Conservation (phyloP, 2,797 vertebrate genomes). For the Carapus acus region DNA sequence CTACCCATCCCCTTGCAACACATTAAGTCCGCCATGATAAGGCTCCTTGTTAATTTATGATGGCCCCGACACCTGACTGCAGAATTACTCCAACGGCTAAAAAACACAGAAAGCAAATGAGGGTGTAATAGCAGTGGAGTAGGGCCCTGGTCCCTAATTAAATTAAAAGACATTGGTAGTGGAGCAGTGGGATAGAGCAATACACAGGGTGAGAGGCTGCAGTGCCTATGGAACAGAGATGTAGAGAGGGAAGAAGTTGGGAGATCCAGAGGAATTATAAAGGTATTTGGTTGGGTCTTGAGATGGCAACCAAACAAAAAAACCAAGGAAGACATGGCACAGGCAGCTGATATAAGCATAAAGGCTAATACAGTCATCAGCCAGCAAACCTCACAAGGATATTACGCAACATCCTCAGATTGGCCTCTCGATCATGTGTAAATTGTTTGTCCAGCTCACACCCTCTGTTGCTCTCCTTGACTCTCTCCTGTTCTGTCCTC, state of each 20-base stretch:
- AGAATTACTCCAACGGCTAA: slow-evolving; percentile 79
- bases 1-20: slow-evolving; percentile 63
- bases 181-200: slow-evolving; percentile 11
- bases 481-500: slow-evolving; percentile 13
- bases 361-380: slow-evolving; percentile 63
- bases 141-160: slow-evolving; percentile 92
- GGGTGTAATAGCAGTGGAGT: slow-evolving; percentile 85
- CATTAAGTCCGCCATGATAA: slow-evolving; percentile 68
- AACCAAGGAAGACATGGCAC: slow-evolving; percentile 57
- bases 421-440: not conserved
- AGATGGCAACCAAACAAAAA: no score
- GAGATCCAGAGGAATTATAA: slow-evolving; percentile 43
- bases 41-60: slow-evolving; percentile 72
- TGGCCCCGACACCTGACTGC: slow-evolving; percentile 74
- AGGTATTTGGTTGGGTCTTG: no score
- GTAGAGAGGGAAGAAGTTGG: slow-evolving; percentile 29
- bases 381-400: not conserved
- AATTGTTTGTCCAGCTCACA: not conserved
- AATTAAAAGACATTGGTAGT: slow-evolving; percentile 87
- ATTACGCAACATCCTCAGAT: not conserved
- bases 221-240: slow-evolving; percentile 31
- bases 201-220: slow-evolving; percentile 43
- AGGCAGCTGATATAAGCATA: slow-evolving; percentile 49
- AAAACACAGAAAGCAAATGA: slow-evolving; percentile 86
- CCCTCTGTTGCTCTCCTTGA: no score